A percentile compares a stretch with the other conserved stretches of the same genome.
These are phyloP conservation scores for Odontesthes bonariensis DNA, from an alignment of 2,113 vertebrate genomes.

Conservation along the genomic window DNA sequence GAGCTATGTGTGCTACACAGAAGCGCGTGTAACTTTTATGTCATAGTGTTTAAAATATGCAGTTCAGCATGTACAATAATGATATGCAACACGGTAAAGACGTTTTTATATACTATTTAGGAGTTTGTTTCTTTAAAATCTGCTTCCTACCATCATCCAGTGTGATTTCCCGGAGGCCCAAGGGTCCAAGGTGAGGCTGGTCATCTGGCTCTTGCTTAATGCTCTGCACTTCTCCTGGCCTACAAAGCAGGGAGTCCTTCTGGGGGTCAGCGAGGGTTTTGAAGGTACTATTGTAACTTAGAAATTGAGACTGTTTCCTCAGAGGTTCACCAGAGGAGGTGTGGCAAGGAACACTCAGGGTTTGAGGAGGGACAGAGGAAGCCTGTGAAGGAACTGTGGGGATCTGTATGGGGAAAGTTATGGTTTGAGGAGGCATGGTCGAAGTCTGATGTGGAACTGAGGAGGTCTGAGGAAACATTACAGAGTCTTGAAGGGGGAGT, in stretches of 20 bases:
- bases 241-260: constrained; percentile 64
- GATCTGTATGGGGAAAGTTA: constrained; percentile 18
- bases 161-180: constrained; percentile 93
- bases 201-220: constrained; percentile 92
- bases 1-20: too few species aligned
- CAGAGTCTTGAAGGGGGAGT: constrained; percentile 78
- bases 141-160: constrained; percentile 93
- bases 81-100: too few species aligned
- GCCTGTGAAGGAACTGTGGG: constrained; percentile 23
- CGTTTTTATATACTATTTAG: too few species aligned
- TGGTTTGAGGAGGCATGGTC: neutral
- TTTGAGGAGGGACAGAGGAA: constrained; percentile 55
- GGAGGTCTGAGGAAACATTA: constrained; percentile 64
- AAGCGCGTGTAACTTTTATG: too few species aligned
- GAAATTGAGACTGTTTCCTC: constrained; percentile 58
- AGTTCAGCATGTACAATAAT: too few species aligned
- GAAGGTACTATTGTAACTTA: constrained; percentile 68
- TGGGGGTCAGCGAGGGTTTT: constrained; percentile 72
- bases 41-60: too few species aligned
- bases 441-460: constrained; percentile 34
- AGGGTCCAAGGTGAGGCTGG: constrained; percentile 81
- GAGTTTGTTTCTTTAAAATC: neutral
- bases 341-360: constrained; percentile 19
- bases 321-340: constrained; percentile 75
- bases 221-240: constrained; percentile 63